These are phyloP conservation scores for Diorhabda carinulata DNA, from an alignment of 1,140 invertebrate genomes.

Conservation along the genomic window DNA sequence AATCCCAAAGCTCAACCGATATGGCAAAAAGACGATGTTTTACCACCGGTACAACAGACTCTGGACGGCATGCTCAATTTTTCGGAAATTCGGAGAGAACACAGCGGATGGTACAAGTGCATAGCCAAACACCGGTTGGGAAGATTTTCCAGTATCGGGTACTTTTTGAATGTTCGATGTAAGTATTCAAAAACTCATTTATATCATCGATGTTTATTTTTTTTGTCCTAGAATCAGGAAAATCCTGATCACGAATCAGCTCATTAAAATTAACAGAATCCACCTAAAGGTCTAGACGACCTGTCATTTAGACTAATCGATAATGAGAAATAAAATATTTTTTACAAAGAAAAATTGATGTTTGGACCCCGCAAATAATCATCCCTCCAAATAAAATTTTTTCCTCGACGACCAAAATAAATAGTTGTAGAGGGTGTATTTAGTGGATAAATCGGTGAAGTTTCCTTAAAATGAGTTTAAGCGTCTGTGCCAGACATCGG, in stretches of 20 bases:
- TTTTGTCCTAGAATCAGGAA: no score
- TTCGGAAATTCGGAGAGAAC: conserved; percentile 66
- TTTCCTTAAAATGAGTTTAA: conserved; percentile 13
- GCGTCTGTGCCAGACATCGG: conserved; percentile 10
- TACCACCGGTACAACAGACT: conserved; percentile 62
- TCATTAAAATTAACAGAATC: no score
- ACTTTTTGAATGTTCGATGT: conserved; percentile 83
- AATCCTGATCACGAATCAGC: no score
- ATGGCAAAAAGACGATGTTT: conserved; percentile 70
- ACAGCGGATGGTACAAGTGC: conserved; percentile 88
- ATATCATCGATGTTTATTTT: no score
- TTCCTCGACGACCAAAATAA: conserved; percentile 5
- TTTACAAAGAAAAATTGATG: no score
- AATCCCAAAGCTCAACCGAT: conserved; percentile 82
- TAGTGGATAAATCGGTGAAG: conserved; percentile 4
- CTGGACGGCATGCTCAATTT: conserved; percentile 79
- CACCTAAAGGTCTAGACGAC: no score
- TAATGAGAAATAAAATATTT: no score
- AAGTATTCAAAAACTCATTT: conserved; percentile 49
- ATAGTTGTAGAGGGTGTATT: conserved; percentile 11
- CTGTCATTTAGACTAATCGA: no score
- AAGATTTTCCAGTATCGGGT: conserved; percentile 82
- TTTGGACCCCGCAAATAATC: no score
- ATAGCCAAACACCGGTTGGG: conserved; percentile 75
- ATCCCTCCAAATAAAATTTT: neutral